These are phyloP conservation scores for Spheniscus humboldti DNA, from an alignment of 2,797 vertebrate species.

Conservation along the genomic window DNA sequence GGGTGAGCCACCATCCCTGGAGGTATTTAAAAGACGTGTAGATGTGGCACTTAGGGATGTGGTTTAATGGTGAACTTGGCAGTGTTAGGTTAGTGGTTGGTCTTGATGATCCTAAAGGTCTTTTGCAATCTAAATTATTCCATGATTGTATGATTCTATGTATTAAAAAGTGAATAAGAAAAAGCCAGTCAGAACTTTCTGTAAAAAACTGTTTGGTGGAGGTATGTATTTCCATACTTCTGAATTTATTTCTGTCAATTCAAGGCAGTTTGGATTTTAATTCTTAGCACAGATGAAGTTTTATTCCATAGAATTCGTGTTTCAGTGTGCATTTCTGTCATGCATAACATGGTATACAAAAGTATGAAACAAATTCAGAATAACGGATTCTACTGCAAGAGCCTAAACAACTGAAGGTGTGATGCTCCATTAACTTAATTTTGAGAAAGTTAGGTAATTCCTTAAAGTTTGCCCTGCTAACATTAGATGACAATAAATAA, in stretches of 20 bases:
- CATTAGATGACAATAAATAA: not conserved
- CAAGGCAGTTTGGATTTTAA: not conserved
- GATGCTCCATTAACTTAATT: not conserved
- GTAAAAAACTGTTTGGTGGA: not conserved
- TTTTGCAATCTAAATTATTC: not conserved
- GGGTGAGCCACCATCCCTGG: not conserved
- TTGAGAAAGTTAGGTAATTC: not conserved
- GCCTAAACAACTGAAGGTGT: not conserved
- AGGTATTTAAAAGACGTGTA: not conserved
- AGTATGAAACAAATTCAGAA: not conserved
- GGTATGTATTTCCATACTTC: not conserved
- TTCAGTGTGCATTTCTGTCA: not conserved
- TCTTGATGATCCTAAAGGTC: not conserved
- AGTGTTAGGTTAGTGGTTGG: not conserved
- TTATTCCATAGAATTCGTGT: not conserved
- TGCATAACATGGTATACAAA: not conserved
- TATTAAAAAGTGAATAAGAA: not conserved
- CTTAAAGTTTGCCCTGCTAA: not conserved
- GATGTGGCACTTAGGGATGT: not conserved
- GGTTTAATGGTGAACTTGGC: not conserved
- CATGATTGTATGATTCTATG: not conserved
- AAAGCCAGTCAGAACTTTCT: not conserved
- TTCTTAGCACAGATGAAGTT: not conserved
- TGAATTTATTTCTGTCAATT: not conserved
- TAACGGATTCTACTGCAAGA: not conserved